Percentiles rank a stretch among this genome's conserved stretches.
Conservation (phyloP, 2,888 invertebrate genomes). For the Acronicta leporina region DNA sequence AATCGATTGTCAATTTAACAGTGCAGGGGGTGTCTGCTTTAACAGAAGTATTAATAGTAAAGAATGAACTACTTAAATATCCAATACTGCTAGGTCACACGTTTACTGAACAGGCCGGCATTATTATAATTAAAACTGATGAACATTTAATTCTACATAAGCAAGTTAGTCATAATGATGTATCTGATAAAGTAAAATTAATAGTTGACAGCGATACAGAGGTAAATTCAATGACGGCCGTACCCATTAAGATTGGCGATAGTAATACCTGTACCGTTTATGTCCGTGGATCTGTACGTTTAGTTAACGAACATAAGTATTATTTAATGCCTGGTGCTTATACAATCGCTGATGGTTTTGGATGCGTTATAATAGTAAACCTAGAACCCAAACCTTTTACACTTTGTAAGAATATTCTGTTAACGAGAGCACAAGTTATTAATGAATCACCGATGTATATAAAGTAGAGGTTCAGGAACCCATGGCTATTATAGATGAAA, state of each 20-base stretch:
- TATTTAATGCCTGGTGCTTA: conserved; percentile 3
- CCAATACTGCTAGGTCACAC: conserved; percentile 29
- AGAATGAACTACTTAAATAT: conserved; percentile 23
- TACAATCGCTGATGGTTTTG: not conserved
- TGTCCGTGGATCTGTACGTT: not conserved
- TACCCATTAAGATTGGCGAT: not conserved
- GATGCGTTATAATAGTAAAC: not conserved
- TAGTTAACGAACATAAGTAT: not conserved
- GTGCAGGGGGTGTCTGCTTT: conserved; percentile 12
- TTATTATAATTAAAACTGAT: conserved; percentile 34
- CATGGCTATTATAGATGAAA: not conserved
- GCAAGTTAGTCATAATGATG: not conserved
- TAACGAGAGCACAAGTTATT: not conserved
- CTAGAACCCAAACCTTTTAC: not conserved
- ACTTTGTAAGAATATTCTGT: not conserved
- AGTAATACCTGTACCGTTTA: not conserved
- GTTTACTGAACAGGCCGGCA: conserved; percentile 33
- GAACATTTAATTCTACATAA: conserved; percentile 9
- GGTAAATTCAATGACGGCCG: not conserved
- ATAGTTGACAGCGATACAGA: not conserved
- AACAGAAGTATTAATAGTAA: conserved; percentile 23
- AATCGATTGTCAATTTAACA: conserved; percentile 7
- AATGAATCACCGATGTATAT: not conserved
- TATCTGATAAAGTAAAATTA: not conserved
- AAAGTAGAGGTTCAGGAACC: not conserved